Evolutionary conservation across 2,888 invertebrate genomes (phyloP).

Genomic region (Quadroppia sp.): DNA sequence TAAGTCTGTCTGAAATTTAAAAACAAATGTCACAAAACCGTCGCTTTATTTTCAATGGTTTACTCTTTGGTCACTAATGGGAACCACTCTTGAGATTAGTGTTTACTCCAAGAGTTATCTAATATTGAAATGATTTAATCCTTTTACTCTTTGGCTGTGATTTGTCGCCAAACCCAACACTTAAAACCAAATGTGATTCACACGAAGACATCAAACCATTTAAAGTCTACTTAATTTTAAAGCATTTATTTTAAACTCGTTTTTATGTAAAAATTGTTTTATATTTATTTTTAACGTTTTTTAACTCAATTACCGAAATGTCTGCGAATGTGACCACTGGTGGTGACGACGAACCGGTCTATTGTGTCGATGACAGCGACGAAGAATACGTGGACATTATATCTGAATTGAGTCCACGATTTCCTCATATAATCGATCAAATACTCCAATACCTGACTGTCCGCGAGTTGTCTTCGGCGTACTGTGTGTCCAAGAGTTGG

Average conservation of each 20-base stretch:
- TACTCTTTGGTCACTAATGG: too few species aligned
- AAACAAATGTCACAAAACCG: too few species aligned
- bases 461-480: slow-evolving; percentile 20
- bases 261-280: background rate
- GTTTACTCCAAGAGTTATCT: too few species aligned
- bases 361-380: background rate
- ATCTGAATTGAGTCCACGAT: slow-evolving; percentile 1
- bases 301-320: slow-evolving; percentile 7
- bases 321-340: background rate
- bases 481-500: slow-evolving; percentile 33
- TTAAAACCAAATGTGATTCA: too few species aligned
- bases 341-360: background rate
- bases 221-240: slow-evolving; percentile 11
- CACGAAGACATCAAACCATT: background rate
- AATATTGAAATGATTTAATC: too few species aligned
- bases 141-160: too few species aligned
- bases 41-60: too few species aligned
- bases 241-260: background rate
- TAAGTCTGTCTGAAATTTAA: too few species aligned
- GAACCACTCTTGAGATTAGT: too few species aligned
- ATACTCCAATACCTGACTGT: slow-evolving; percentile 16
- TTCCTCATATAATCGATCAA: background rate
- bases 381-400: background rate
- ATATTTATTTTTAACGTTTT: background rate
- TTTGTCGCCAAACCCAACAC: too few species aligned